Evolutionary conservation across 2,113 vertebrate species (phyloP).

Genomic region (Morone chrysops): DNA sequence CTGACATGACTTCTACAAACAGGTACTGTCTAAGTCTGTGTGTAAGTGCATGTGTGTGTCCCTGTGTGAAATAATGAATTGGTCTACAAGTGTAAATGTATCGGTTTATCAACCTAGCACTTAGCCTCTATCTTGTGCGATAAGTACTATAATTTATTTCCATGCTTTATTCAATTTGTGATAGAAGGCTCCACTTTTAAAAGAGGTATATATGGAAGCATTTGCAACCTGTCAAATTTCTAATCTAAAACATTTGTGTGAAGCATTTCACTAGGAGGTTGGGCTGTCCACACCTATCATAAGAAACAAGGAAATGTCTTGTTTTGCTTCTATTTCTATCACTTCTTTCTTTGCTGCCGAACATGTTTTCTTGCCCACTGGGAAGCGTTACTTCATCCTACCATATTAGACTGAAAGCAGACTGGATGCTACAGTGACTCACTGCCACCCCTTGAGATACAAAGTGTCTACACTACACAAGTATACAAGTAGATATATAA

Average conservation of each 20-base stretch:
- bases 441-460: too few species aligned
- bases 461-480: too few species aligned
- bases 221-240: too few species aligned
- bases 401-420: too few species aligned
- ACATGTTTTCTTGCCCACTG: too few species aligned
- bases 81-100: conserved; percentile 2
- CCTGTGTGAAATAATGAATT: conserved; percentile 11
- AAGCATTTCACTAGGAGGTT: neutral
- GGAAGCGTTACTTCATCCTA: too few species aligned
- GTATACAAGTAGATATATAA: too few species aligned
- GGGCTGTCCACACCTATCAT: too few species aligned
- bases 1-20: conserved; percentile 35
- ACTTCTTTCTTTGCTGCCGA: too few species aligned
- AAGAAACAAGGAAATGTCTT: too few species aligned
- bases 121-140: neutral
- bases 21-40: conserved; percentile 13
- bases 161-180: neutral
- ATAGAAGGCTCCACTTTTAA: neutral
- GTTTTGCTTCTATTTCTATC: too few species aligned
- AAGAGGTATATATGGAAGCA: neutral
- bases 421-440: too few species aligned
- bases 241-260: neutral
- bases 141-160: neutral
- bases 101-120: neutral
- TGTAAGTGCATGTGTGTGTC: conserved; percentile 1